Percentiles rank a stretch among this genome's conserved stretches.
Conservation (phyloP, 2,113 vertebrate species). For the Corvus cornix region DNA sequence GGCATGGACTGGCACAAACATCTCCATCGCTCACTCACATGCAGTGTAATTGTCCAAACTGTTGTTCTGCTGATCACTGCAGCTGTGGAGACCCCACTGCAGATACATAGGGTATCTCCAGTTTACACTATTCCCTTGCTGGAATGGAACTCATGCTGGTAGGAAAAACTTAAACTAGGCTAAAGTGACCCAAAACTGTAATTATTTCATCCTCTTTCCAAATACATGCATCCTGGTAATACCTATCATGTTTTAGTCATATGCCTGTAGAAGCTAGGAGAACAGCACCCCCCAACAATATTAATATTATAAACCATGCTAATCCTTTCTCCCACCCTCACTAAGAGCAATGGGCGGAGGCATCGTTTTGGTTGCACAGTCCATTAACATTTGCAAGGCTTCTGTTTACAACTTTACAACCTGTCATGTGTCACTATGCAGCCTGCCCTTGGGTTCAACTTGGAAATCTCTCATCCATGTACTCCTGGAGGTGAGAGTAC, state of each 20-base stretch:
- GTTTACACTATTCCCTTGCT: neutral
- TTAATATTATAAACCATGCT: neutral
- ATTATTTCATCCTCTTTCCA: neutral
- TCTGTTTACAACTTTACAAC: neutral
- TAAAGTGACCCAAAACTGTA: neutral
- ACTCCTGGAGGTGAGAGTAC: neutral
- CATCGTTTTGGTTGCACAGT: neutral
- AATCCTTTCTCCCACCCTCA: neutral
- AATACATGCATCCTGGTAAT: neutral
- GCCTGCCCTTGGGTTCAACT: neutral
- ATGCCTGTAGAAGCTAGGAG: neutral
- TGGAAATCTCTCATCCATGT: neutral
- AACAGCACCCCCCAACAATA: neutral
- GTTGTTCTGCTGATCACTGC: neutral
- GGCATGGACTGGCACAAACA: neutral
- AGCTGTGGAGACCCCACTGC: neutral
- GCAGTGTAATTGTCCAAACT: neutral
- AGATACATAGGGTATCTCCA: neutral
- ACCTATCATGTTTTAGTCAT: neutral
- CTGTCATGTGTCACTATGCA: neutral
- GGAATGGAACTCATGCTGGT: neutral
- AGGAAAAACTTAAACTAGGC: neutral
- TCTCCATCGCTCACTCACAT: neutral
- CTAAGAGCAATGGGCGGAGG: neutral
- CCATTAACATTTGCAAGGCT: neutral